Evolutionary conservation across 2,888 invertebrate genomes (phyloP), one percentile per base, ranked within the genome.

Genomic region (Torymus aiolomorphi): DNA sequence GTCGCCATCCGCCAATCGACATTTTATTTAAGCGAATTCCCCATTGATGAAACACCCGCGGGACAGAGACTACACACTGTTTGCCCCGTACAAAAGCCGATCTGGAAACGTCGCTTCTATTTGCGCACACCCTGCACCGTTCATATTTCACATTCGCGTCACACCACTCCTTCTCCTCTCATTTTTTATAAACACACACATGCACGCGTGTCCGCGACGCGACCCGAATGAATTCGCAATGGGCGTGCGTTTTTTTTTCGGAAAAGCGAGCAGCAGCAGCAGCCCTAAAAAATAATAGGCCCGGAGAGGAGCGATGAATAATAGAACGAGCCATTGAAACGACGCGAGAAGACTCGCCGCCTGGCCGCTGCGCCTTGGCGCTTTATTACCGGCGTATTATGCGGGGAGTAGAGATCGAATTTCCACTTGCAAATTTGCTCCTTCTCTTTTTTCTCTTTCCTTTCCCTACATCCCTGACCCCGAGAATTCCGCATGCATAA

Each of bases 211-310:
- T 49, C 49, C 14, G 13, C 24, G 24, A 14, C 42, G 2, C 24
- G 13, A 20, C 12, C 52, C 11, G 67, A 54, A 67, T 24, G 52
- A 54, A 67, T 67, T 67, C 24, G 18, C 24, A 67, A 59, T 13
- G 49, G 3, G 1, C 16, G 16, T 20, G 2, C 20, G 2, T 18
- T 51, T 65, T 65, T 49, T 54, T 52, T 11, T 4, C 11, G 14
- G 31, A 31, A 69, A 31, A 31, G 31, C 14, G 31, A 18, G 16
- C 11, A 54, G 51, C 57, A 18, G 16, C 11, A 54, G 51, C 57
- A 42, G 4, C 8, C 5, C 4, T 57, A 59, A 59, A 24, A 71
- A 31, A 31, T 31, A 31, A 31, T 31, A 31, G 31, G 31, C 31
- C 31, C 31, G 31, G 31, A 31, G 31, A 31, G 31, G 8, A 31